These are phyloP conservation scores for Harpagifer antarcticus DNA, from an alignment of 2,797 vertebrate species.

Conservation along the genomic window DNA sequence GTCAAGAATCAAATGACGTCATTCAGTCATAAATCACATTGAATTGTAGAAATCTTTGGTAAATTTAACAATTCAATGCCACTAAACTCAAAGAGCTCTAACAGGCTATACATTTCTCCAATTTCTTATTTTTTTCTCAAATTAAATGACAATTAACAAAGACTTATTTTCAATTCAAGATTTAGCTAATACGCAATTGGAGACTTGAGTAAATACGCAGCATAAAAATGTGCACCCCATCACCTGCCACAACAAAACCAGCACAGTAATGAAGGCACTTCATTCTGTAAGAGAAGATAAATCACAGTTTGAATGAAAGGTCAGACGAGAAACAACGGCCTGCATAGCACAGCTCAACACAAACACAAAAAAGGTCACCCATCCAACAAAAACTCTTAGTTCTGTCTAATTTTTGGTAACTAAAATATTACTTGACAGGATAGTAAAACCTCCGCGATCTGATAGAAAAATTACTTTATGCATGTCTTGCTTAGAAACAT, in stretches of 20 bases:
- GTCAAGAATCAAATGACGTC: constrained; percentile 47
- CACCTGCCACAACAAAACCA: constrained; percentile 89
- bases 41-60: constrained; percentile 65
- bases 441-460: constrained; percentile 79
- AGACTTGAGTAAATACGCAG: constrained; percentile 84
- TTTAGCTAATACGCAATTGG: constrained; percentile 36
- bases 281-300: constrained; percentile 91
- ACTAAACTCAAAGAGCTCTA: constrained; percentile 48
- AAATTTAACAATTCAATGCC: constrained; percentile 66
- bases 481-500: constrained; percentile 79
- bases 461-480: constrained; percentile 81
- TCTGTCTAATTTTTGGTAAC: constrained; percentile 76
- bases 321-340: constrained; percentile 82
- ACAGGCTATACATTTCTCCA: constrained; percentile 36
- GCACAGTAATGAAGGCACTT: constrained; percentile 96
- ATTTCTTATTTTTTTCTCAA: constrained; percentile 5
- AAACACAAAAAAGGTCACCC: constrained; percentile 51
- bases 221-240: constrained; percentile 86
- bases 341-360: constrained; percentile 83
- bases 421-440: constrained; percentile 81
- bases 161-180: constrained; percentile 39
- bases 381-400: constrained; percentile 30
- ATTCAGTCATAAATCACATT: constrained; percentile 61
- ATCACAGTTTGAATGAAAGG: constrained; percentile 89
- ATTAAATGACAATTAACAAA: constrained; percentile 42